A percentile compares a stretch with the other conserved stretches of the same genome.
These are phyloP conservation scores for Cinclus mexicanus DNA, from an alignment of 2,113 vertebrate genomes.

Conservation along the genomic window DNA sequence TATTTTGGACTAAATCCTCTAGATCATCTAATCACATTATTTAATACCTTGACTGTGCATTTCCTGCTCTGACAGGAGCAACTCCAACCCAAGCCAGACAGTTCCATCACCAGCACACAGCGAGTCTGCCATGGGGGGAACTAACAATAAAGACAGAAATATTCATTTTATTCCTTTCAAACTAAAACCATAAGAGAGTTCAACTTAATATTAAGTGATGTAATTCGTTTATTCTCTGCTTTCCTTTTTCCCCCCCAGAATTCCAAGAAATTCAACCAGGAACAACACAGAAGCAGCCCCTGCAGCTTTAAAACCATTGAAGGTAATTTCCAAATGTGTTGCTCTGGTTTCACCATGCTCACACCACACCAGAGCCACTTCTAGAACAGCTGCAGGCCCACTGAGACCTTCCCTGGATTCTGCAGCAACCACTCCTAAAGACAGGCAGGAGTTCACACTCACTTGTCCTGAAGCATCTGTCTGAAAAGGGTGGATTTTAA, in stretches of 20 bases:
- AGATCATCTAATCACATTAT: background rate
- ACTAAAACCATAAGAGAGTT: background rate
- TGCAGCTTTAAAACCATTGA: background rate
- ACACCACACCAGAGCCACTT: background rate
- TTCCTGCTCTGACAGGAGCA: background rate
- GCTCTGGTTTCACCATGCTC: background rate
- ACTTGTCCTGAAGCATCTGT: background rate
- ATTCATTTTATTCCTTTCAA: background rate
- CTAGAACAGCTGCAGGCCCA: background rate
- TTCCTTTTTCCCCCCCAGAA: background rate
- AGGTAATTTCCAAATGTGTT: background rate
- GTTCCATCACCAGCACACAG: background rate
- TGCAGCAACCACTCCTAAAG: background rate
- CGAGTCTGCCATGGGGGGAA: accelerated
- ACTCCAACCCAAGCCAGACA: background rate
- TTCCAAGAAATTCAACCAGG: background rate
- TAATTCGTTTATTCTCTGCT: background rate
- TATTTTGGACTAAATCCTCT: background rate
- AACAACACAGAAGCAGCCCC: background rate
- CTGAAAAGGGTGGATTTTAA: background rate
- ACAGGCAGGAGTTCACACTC: background rate
- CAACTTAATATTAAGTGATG: background rate
- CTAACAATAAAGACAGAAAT: background rate
- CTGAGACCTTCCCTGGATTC: background rate
- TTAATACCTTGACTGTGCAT: background rate